Conservation (phyloP, 2,113 vertebrate species). For the Isichthys henryi region DNA sequence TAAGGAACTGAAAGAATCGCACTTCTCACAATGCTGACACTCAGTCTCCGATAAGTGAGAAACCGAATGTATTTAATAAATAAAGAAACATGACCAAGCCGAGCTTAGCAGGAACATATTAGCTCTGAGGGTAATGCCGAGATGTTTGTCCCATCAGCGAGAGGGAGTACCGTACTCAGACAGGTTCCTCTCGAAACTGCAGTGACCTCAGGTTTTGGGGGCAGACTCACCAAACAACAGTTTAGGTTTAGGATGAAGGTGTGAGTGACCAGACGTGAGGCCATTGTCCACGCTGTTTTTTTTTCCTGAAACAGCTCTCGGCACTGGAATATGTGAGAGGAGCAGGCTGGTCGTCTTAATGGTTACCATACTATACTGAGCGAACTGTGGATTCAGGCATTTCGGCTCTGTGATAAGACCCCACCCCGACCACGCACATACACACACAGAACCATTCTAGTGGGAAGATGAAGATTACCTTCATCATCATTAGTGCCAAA, state of each 20-base stretch:
- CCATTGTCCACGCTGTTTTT: not conserved
- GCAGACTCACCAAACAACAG: not conserved
- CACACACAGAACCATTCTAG: not conserved
- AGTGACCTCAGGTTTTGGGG: not conserved
- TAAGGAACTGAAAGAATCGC: not conserved
- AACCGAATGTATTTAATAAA: not conserved
- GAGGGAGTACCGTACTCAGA: not conserved
- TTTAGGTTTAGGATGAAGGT: not conserved
- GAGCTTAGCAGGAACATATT: not conserved
- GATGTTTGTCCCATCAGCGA: not conserved
- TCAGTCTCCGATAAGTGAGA: not conserved
- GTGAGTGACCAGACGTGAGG: not conserved
- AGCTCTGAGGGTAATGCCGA: not conserved
- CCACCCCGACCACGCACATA: not conserved
- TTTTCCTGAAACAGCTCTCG: not conserved
- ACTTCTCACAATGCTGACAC: not conserved
- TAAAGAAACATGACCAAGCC: not conserved
- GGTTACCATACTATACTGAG: not conserved
- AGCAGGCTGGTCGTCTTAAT: not conserved
- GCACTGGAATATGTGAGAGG: not conserved
- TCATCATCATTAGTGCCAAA: not conserved
- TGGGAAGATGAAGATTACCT: not conserved
- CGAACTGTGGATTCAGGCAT: not conserved
- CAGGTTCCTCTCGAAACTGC: not conserved
- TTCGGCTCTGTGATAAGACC: not conserved